These are phyloP conservation scores for Chaetodon auriga DNA, from an alignment of 2,113 vertebrate species.

Conservation along the genomic window DNA sequence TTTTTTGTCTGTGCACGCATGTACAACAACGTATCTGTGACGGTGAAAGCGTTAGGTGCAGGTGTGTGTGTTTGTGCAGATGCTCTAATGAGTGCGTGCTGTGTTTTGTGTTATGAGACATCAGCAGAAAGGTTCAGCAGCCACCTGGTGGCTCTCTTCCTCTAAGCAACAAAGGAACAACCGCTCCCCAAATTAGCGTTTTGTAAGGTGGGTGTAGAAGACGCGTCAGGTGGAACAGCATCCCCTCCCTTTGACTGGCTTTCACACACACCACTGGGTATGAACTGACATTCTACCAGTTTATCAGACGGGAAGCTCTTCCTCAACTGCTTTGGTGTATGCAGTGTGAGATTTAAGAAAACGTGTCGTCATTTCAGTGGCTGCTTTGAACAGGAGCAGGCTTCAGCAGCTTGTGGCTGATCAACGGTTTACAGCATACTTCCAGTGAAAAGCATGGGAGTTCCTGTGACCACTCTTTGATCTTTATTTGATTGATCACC, in stretches of 20 bases:
- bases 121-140: conserved; percentile 42
- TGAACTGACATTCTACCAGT: conserved; percentile 24
- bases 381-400: not conserved
- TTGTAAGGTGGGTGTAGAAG: conserved; percentile 54
- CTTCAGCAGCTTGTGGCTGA: not conserved
- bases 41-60: conserved; percentile 12
- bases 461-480: conserved; percentile 32
- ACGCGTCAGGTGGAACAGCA: conserved; percentile 45
- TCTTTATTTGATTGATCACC: conserved; percentile 38
- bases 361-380: not conserved
- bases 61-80: conserved; percentile 3
- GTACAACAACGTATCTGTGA: conserved; percentile 5
- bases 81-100: not conserved
- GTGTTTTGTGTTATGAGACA: conserved; percentile 48
- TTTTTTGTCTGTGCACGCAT: conserved; percentile 11
- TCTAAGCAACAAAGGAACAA: conserved; percentile 62
- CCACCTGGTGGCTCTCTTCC: conserved; percentile 64
- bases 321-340: conserved; percentile 13
- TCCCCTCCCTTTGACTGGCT: conserved; percentile 19
- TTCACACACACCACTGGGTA: conserved; percentile 16
- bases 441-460: not conserved
- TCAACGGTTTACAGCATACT: conserved; percentile 6
- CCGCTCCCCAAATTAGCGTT: conserved; percentile 46
- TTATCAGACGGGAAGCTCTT: conserved; percentile 23
- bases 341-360: conserved; percentile 12